These are phyloP conservation scores for Vireo altiloquus DNA, from an alignment of 2,113 vertebrate species.

Conservation along the genomic window DNA sequence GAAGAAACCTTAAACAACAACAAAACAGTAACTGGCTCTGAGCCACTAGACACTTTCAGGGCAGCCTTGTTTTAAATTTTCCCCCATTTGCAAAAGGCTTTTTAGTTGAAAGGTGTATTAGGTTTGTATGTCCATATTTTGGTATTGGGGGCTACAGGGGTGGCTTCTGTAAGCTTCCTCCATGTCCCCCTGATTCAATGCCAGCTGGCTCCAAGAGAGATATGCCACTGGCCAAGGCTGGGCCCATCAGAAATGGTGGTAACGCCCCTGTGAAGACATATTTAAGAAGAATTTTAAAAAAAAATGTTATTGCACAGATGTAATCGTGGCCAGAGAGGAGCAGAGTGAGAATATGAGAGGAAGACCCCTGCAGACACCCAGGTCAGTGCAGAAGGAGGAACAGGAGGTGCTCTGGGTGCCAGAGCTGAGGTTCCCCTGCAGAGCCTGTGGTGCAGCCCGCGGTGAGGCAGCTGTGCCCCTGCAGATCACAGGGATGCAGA, in stretches of 20 bases:
- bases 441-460: accelerated
- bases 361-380: background rate
- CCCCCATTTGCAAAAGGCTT: background rate
- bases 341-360: background rate
- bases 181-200: background rate
- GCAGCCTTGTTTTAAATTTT: background rate
- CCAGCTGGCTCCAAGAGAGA: background rate
- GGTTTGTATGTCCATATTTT: background rate
- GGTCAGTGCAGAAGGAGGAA: accelerated
- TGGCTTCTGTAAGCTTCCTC: background rate
- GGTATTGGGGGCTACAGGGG: too few species aligned
- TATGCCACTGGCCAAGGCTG: background rate
- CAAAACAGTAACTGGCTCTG: background rate
- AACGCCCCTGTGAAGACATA: background rate
- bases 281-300: background rate
- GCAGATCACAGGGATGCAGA: background rate
- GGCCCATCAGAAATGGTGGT: background rate
- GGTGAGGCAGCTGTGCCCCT: background rate
- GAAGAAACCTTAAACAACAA: background rate
- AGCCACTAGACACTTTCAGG: background rate
- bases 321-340: background rate
- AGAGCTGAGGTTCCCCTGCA: background rate
- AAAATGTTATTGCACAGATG: background rate
- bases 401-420: accelerated
- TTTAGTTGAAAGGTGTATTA: background rate